Conservation (phyloP, 2,113 vertebrate genomes). For the Nibea coibor region DNA sequence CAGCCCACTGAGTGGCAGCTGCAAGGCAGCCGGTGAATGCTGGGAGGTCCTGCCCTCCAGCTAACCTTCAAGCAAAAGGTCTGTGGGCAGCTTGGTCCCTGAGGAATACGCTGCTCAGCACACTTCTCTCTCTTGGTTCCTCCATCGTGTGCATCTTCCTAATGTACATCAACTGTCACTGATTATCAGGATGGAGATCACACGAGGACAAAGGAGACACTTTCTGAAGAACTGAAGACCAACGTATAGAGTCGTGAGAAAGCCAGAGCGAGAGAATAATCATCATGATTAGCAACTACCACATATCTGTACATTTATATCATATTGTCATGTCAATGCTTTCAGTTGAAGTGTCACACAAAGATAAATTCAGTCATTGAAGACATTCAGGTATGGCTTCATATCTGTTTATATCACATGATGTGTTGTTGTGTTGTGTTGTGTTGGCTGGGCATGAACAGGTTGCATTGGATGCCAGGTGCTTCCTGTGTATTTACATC, state of each 20-base stretch:
- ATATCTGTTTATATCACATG: background rate
- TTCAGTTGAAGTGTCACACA: background rate
- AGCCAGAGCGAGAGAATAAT: background rate
- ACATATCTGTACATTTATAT: background rate
- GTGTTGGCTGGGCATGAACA: background rate
- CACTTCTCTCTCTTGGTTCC: slow-evolving; percentile 12
- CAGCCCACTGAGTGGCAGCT: slow-evolving; percentile 32
- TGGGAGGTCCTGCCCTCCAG: slow-evolving; percentile 49
- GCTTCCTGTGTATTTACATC: slow-evolving; percentile 15
- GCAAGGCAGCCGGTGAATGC: slow-evolving; percentile 14
- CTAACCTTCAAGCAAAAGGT: slow-evolving; percentile 57
- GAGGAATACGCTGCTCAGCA: background rate
- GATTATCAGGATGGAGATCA: slow-evolving; percentile 4
- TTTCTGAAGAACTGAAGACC: background rate
- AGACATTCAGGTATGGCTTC: background rate
- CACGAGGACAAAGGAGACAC: background rate
- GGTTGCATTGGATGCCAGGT: background rate
- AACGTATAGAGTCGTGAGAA: background rate
- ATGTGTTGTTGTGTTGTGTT: background rate
- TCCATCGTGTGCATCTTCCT: background rate
- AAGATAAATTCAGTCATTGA: background rate
- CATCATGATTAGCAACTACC: background rate
- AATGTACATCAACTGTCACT: background rate
- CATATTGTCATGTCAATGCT: background rate
- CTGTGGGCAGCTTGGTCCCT: slow-evolving; percentile 35